Evolutionary conservation across 2,888 invertebrate species (phyloP).

Genomic region (Nineta flava): DNA sequence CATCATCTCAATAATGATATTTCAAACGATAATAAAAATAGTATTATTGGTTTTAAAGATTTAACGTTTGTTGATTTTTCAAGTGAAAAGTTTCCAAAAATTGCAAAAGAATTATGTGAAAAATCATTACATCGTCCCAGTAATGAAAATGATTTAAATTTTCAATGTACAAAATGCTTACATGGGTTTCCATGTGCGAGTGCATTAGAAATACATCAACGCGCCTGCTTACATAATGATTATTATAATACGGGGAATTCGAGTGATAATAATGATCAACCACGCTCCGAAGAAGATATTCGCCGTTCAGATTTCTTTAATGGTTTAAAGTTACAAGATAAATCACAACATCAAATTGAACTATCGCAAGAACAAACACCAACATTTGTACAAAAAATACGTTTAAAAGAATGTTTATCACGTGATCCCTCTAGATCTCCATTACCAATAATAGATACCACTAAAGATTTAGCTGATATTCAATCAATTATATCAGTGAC

Average conservation of each 20-base stretch:
- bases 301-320: slow-evolving; percentile 68
- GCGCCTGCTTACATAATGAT: slow-evolving; percentile 27
- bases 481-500: slow-evolving; percentile 70
- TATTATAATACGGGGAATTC: slow-evolving; percentile 1
- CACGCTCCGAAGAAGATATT: slow-evolving; percentile 37
- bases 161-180: slow-evolving; percentile 52
- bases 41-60: slow-evolving; percentile 51
- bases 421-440: not conserved
- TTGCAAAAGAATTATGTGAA: slow-evolving; percentile 59
- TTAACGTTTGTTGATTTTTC: slow-evolving; percentile 66
- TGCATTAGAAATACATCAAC: slow-evolving; percentile 50
- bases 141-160: slow-evolving; percentile 38
- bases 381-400: not conserved
- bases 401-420: slow-evolving; percentile 2
- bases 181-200: slow-evolving; percentile 55
- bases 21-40: slow-evolving; percentile 22
- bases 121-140: slow-evolving; percentile 42
- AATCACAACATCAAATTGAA: slow-evolving; percentile 19
- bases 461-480: slow-evolving; percentile 71
- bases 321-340: slow-evolving; percentile 59
- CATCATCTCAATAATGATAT: slow-evolving; percentile 26
- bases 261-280: slow-evolving; percentile 10
- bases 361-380: slow-evolving; percentile 3
- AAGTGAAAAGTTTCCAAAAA: slow-evolving; percentile 60
- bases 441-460: slow-evolving; percentile 28